phyloP scores from a whole-genome alignment of 1,140 invertebrate genomes.

The Chrysopa pallens region DNA sequence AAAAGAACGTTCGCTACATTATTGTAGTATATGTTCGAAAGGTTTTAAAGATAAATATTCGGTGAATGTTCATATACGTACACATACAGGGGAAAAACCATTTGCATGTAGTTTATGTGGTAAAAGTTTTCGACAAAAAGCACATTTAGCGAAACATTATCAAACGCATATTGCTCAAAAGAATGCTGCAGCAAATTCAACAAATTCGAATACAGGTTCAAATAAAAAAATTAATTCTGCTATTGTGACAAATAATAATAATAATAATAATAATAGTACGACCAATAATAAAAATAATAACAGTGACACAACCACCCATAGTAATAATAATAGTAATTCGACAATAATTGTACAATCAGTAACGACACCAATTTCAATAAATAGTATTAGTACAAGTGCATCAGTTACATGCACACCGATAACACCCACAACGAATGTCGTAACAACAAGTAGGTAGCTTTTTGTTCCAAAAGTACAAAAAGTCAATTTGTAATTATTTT shows the following conservation, averaged over 20 bases:
- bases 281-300: background rate
- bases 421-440: too few species aligned
- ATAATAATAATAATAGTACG: too few species aligned
- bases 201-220: background rate
- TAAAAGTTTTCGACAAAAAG: conserved; percentile 88
- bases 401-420: too few species aligned
- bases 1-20: conserved; percentile 72
- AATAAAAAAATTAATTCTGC: background rate
- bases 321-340: background rate
- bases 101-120: conserved; percentile 76
- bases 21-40: conserved; percentile 81
- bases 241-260: too few species aligned
- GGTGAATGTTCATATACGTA: conserved; percentile 79
- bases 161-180: conserved; percentile 82
- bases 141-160: conserved; percentile 93
- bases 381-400: too few species aligned
- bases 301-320: background rate
- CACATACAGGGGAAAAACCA: conserved; percentile 80
- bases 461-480: too few species aligned
- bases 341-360: background rate
- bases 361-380: too few species aligned
- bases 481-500: too few species aligned
- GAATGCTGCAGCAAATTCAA: conserved; percentile 23
- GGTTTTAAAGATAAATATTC: conserved; percentile 89
- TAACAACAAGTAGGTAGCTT: too few species aligned